These are phyloP conservation scores for Acleris emargana DNA, from an alignment of 2,888 invertebrate species.

Conservation along the genomic window DNA sequence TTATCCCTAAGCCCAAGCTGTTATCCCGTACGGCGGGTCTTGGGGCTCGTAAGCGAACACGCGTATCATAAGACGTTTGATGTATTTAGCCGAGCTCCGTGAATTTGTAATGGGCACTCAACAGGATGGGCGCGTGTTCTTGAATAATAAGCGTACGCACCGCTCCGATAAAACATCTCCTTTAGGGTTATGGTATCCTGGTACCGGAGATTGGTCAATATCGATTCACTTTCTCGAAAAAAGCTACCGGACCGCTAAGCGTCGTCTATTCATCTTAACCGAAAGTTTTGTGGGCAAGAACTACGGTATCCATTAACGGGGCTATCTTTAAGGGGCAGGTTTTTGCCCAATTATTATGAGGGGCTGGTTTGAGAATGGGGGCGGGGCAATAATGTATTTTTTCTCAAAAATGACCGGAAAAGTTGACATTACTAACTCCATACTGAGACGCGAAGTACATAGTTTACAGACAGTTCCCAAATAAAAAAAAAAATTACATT, in stretches of 20 bases:
- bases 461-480: too few relatives aligned
- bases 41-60: slow-evolving; percentile 43
- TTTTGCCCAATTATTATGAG: slow-evolving; percentile 56
- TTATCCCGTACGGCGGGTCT: slow-evolving; percentile 17
- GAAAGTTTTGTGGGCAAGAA: slow-evolving; percentile 51
- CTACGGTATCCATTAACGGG: slow-evolving; percentile 48
- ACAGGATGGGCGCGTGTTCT: slow-evolving; percentile 39
- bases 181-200: slow-evolving; percentile 22
- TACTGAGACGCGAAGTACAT: too few relatives aligned
- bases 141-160: slow-evolving; percentile 41
- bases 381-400: slow-evolving; percentile 38
- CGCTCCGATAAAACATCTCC: slow-evolving; percentile 27
- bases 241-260: slow-evolving; percentile 29
- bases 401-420: too few relatives aligned
- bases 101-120: slow-evolving; percentile 39
- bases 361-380: slow-evolving; percentile 45
- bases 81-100: slow-evolving; percentile 45
- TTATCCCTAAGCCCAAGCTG: slow-evolving; percentile 8
- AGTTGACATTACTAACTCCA: too few relatives aligned
- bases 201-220: slow-evolving; percentile 23
- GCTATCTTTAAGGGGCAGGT: slow-evolving; percentile 45
- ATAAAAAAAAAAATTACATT: too few relatives aligned
- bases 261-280: slow-evolving; percentile 51
- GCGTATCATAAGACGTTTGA: slow-evolving; percentile 51
- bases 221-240: slow-evolving; percentile 23